These are phyloP conservation scores for Lathamus discolor DNA, from an alignment of 2,113 vertebrate genomes.

Conservation along the genomic window DNA sequence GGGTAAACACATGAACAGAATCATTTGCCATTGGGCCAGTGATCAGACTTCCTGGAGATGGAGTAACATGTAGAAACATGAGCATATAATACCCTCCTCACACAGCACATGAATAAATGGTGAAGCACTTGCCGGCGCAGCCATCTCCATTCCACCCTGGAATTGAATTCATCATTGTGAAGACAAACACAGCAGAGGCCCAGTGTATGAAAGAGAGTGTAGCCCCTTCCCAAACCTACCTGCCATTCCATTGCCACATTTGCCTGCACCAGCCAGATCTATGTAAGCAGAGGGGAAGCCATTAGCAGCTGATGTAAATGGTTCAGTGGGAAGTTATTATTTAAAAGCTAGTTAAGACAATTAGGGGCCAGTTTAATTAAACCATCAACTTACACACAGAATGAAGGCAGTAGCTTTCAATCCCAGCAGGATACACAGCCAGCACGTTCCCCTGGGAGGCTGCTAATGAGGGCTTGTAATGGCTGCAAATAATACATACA, in stretches of 20 bases:
- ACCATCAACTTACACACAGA: conserved; percentile 28
- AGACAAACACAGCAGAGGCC: neutral
- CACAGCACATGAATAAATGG: neutral
- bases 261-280: neutral
- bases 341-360: conserved; percentile 47
- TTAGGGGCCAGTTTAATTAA: conserved; percentile 55
- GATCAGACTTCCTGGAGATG: neutral
- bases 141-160: neutral
- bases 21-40: neutral
- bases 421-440: neutral
- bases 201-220: fast-evolving
- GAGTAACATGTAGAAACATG: neutral
- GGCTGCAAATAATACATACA: conserved; percentile 38
- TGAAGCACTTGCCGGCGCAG: neutral
- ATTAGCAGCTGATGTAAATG: neutral
- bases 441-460: neutral
- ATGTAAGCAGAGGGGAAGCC: neutral
- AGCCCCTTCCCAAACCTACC: neutral
- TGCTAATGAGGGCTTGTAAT: conserved; percentile 29
- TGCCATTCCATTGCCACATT: neutral
- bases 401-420: neutral
- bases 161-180: neutral
- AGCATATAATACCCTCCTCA: neutral
- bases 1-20: neutral
- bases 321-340: conserved; percentile 8